Base-by-base conservation (phyloP, 2,113 vertebrate species). In the Sinocyclocheilus rhinocerous region DNA sequence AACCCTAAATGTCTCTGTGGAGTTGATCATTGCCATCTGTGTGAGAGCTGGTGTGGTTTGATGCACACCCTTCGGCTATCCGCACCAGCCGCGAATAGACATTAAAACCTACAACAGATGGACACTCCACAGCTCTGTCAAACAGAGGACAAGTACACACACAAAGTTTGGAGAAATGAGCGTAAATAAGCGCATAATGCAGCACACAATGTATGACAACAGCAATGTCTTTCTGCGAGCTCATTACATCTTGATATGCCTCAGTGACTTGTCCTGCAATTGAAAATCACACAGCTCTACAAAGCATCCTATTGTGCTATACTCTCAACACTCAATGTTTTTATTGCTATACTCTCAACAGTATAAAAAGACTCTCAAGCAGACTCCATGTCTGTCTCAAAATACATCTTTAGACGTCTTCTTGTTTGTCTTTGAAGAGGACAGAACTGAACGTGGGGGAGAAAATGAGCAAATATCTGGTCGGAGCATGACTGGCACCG, bases 71-170 rank as follows among this genome's bases (percentile, higher is more conserved):
- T 69, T 67, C 84, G 3, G 61, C 82, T 73, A 82, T 33, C 63
- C 24, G 42, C 12, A 42, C 33, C 57, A n/a, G 22, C 57, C 57
- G 9, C 3, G 22, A 11, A 61, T 61, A 69, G 63, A 85, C 76
- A 79, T 77, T 52, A 85, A 55, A 79, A 70, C 76, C 63, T 52
- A 61, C 63, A 85, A 86, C 77, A 86, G 85, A 86, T 81, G 85
- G 85, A 84, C 26, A n/a, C 18, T 6, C 42, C 42, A 24, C 85
- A 50, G 55, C 39, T n/a, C 67, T 29, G 52, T 85, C 48, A 22
- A 75, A 86, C 55, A 59, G 67, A 82, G 52, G 39, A 81, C 24
- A 59, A 18, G 55, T 22, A 75, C 52, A 63, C 20, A 59, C 36
- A 81, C 20, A 61, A 63, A 42, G 18, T 26, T 48, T 5, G 1